These are phyloP conservation scores for Coregonus clupeaformis DNA, from an alignment of 2,113 vertebrate species.

Conservation along the genomic window DNA sequence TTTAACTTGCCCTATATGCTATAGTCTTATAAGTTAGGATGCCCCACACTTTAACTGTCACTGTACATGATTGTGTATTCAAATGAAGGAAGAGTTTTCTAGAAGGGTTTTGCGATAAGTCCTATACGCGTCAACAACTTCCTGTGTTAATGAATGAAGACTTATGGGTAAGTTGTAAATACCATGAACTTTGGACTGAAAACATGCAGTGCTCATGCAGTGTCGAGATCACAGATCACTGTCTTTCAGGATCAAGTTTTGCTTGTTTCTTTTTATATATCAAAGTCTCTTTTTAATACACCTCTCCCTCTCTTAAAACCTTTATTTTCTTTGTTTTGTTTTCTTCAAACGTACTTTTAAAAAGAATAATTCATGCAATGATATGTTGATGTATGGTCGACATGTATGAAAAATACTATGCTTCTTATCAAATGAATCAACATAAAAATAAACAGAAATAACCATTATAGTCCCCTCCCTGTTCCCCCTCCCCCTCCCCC, in stretches of 20 bases:
- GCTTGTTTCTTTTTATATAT: constrained; percentile 56
- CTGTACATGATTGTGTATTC: neutral
- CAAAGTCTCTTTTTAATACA: neutral
- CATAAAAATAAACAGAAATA: constrained; percentile 32
- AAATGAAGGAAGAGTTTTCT: neutral
- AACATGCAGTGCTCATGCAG: constrained; percentile 88
- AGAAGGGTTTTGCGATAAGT: neutral
- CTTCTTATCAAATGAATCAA: constrained; percentile 71
- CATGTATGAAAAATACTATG: constrained; percentile 77
- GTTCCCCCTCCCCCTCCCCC: constrained; percentile 6
- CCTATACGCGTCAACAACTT: constrained; percentile 14
- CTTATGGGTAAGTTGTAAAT: constrained; percentile 12
- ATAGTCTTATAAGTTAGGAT: neutral
- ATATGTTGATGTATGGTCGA: constrained; percentile 72
- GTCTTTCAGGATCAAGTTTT: constrained; percentile 67
- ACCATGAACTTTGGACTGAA: constrained; percentile 68
- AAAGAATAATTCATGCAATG: constrained; percentile 83
- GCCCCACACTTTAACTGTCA: neutral
- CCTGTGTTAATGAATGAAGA: constrained; percentile 20
- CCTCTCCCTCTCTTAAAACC: constrained; percentile 25
- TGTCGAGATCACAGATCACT: constrained; percentile 68
- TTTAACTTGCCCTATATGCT: neutral
- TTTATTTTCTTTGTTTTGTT: constrained; percentile 36
- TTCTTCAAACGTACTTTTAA: constrained; percentile 46
- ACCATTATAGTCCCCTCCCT: constrained; percentile 9